Evolutionary conservation across 2,113 vertebrate genomes (phyloP), one percentile per base, ranked within the genome.

Genomic region (Chaenocephalus aceratus): DNA sequence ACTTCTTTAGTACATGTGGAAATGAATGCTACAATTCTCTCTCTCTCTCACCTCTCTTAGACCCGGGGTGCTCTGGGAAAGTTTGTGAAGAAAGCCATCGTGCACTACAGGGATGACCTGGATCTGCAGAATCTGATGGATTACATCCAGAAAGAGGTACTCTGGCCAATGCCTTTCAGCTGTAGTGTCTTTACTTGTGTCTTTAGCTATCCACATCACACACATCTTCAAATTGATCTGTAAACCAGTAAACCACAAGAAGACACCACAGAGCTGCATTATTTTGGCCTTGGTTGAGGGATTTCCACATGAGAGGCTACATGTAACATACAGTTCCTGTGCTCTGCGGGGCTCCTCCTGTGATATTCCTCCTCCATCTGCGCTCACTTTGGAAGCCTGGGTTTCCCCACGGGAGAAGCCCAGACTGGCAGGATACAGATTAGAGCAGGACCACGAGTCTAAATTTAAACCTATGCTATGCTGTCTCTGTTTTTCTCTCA

Each of bases 61-160:
- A 91, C 93, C 10, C 90, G 71, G 0, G 92, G 93, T 18, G 86
- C 94, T 77, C 77, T 95, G 77, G 94, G 88, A 45, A 93, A 93
- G 79, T 94, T 95, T 74, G 91, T 95, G 85, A 94, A 94, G 85
- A 95, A 94, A 85, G 94, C 94, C 58, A 95, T 95, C 5, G 93
- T 94, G 66, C 94, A 96, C 86, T 95, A 95, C 80, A 90, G 94
- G 58, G 95, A 95, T 56, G 95, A 95, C 89, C 83, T 94, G 88
- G 94, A 96, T 90, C 90, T 96, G 75, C 94, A 95, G 83, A 95
- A 95, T 88, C 89, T 95, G 86, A 94, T 96, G 93, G 95, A 96
- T 81, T 94, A 95, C 88, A 95, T 95, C 67, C 95, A 96, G 82
- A 94, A 95, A 91, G 94, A 96, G 95, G 95, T 95, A 62, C 26